phyloP scores from a whole-genome alignment of 2,888 invertebrate species.

The Drosophila paranaensis region DNA sequence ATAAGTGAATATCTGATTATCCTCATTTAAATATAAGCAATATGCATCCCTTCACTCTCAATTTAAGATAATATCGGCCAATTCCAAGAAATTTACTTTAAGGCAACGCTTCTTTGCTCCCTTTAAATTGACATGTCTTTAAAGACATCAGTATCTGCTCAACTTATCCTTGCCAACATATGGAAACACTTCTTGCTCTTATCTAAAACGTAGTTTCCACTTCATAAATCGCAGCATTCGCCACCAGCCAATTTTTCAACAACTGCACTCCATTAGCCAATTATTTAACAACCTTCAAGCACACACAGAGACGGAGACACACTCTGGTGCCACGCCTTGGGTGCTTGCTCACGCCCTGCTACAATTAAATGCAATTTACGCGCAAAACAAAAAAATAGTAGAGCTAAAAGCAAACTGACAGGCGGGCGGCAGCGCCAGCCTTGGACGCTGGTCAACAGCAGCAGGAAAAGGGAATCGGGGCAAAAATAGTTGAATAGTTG shows the following conservation, averaged over 20 bases:
- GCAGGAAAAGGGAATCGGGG: not conserved
- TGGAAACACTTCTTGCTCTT: slow-evolving; percentile 17
- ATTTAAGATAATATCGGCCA: not conserved
- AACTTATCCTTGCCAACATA: slow-evolving; percentile 1
- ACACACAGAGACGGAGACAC: slow-evolving; percentile 1
- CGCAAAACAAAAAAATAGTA: slow-evolving; percentile 33
- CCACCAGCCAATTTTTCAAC: slow-evolving; percentile 44
- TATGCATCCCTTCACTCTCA: too few relatives aligned
- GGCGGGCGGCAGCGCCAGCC: slow-evolving; percentile 35
- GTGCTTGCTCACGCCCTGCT: slow-evolving; percentile 34
- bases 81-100: not conserved
- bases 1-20: too few relatives aligned
- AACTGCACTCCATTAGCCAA: slow-evolving; percentile 58
- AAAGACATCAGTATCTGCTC: too few relatives aligned
- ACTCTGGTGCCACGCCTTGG: not conserved
- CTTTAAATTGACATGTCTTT: too few relatives aligned
- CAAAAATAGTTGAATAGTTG: slow-evolving; percentile 20
- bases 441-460: slow-evolving; percentile 25
- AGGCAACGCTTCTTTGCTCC: not conserved
- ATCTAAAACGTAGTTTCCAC: slow-evolving; percentile 34
- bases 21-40: too few relatives aligned
- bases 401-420: slow-evolving; percentile 50
- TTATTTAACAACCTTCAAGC: slow-evolving; percentile 43
- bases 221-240: slow-evolving; percentile 44
- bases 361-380: slow-evolving; percentile 68